Conservation (phyloP, 2,888 invertebrate genomes). For the Anaspis maculata region DNA sequence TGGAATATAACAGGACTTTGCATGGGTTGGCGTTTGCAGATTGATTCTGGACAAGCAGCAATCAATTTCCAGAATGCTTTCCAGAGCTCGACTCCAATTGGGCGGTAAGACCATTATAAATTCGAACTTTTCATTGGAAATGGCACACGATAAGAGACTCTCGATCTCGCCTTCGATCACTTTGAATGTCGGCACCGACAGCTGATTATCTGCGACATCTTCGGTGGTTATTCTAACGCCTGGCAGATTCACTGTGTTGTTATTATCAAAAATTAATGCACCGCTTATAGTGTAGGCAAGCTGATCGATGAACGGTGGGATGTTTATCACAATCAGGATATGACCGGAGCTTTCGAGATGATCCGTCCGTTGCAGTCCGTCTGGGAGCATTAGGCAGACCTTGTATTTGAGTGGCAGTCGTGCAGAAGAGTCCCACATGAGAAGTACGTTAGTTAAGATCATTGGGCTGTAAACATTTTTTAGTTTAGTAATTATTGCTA, state of each 20-base stretch:
- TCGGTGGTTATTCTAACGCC: constrained; percentile 11
- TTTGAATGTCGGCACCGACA: constrained; percentile 9
- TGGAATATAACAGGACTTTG: too few species aligned
- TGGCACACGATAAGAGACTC: constrained; percentile 20
- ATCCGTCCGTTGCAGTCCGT: constrained; percentile 1
- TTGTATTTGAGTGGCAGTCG: constrained; percentile 17
- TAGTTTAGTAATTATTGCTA: too few species aligned
- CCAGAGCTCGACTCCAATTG: constrained; percentile 18
- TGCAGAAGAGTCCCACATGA: too few species aligned
- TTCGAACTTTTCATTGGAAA: constrained; percentile 17
- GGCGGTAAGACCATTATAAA: constrained; percentile 21
- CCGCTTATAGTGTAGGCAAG: constrained; percentile 12
- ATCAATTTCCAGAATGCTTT: constrained; percentile 27
- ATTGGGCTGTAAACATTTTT: too few species aligned
- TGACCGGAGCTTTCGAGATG: constrained; percentile 6
- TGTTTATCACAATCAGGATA: constrained; percentile 8
- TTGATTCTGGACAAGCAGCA: constrained; percentile 24
- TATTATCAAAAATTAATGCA: constrained; percentile 7
- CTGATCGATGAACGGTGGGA: constrained; percentile 13
- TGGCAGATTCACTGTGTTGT: constrained; percentile 9
- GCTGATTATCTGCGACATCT: constrained; percentile 10
- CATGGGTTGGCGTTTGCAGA: too few species aligned
- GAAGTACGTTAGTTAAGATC: too few species aligned
- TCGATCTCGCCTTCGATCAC: constrained; percentile 17
- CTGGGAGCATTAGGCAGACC: constrained; percentile 7